These are phyloP conservation scores for Sesia apiformis DNA, from an alignment of 2,888 invertebrate species.

Conservation along the genomic window DNA sequence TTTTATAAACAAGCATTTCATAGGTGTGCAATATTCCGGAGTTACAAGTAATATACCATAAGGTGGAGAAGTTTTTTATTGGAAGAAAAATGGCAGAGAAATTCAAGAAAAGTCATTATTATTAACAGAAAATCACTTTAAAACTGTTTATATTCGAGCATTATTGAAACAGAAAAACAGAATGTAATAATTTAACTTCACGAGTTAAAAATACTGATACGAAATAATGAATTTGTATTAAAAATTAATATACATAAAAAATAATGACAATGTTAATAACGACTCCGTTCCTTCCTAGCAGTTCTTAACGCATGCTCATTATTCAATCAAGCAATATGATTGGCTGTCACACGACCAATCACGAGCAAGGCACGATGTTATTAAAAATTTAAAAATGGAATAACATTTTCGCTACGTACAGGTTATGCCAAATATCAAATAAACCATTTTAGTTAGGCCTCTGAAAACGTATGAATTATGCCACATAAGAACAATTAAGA, in stretches of 20 bases:
- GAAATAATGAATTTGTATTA: no score
- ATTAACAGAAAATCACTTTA: no score
- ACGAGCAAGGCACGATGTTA: conserved; percentile 21
- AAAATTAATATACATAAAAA: background rate
- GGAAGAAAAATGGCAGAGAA: no score
- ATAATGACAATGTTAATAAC: background rate
- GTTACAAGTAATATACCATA: no score
- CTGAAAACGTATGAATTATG: background rate
- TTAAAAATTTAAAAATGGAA: conserved; percentile 38
- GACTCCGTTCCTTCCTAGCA: conserved; percentile 16
- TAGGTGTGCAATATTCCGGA: no score
- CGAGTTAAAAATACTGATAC: no score
- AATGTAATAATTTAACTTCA: no score
- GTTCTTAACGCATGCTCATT: conserved; percentile 32
- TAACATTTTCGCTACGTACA: background rate
- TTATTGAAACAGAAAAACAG: no score
- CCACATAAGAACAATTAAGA: background rate
- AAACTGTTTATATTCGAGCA: no score
- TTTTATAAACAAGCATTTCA: no score
- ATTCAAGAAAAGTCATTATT: no score
- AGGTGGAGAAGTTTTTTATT: no score
- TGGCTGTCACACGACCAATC: conserved; percentile 49
- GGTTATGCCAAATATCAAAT: conserved; percentile 22
- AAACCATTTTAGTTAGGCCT: background rate
- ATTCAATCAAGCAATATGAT: conserved; percentile 41